These are phyloP conservation scores for Catocala fraxini DNA, from an alignment of 2,888 invertebrate species.

Conservation along the genomic window DNA sequence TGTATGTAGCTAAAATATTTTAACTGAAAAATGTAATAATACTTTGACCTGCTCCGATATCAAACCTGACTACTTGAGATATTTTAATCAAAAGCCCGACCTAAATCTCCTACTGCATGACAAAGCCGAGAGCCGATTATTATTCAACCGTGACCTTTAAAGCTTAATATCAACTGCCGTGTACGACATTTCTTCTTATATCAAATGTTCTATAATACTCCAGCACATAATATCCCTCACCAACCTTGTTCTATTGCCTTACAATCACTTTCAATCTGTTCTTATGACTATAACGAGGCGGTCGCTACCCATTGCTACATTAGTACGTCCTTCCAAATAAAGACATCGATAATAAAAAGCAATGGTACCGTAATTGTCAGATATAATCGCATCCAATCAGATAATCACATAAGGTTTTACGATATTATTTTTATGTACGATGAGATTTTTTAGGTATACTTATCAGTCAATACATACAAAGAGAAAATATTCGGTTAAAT, in stretches of 20 bases:
- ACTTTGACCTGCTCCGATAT: too few relatives aligned
- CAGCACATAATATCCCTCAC: conserved; percentile 4
- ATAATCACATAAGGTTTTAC: conserved; percentile 49
- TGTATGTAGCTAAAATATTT: too few relatives aligned
- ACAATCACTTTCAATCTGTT: conserved; percentile 42
- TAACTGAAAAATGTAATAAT: too few relatives aligned
- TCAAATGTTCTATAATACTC: neutral
- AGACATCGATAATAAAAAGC: conserved; percentile 49
- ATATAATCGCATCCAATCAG: conserved; percentile 49
- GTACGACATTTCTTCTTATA: too few relatives aligned
- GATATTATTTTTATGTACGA: conserved; percentile 49
- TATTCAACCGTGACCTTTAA: neutral
- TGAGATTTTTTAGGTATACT: conserved; percentile 33
- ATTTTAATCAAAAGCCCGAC: too few relatives aligned
- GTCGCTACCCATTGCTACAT: conserved; percentile 38
- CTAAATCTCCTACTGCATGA: too few relatives aligned
- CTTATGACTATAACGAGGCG: conserved; percentile 45
- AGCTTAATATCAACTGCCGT: neutral
- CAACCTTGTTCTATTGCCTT: conserved; percentile 28
- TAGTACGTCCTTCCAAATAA: conserved; percentile 47
- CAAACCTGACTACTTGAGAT: too few relatives aligned
- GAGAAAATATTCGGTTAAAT: conserved; percentile 1
- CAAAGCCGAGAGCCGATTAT: too few relatives aligned
- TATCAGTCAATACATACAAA: conserved; percentile 19
- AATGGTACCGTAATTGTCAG: conserved; percentile 45